Evolutionary conservation across 2,797 vertebrate species (phyloP).

Genomic region (Anomalospiza imberbis): DNA sequence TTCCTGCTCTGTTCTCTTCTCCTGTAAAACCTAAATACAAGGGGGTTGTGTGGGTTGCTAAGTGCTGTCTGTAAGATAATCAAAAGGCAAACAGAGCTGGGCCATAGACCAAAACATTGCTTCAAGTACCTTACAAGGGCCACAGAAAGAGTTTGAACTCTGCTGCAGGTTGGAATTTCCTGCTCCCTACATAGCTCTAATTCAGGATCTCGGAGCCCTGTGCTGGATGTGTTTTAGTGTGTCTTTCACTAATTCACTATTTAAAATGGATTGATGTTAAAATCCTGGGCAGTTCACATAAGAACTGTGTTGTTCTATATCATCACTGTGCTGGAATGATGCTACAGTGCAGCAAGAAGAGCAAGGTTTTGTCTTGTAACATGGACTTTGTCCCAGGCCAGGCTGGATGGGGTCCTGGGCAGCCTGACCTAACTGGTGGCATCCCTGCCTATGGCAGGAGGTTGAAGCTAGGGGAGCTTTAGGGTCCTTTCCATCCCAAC

Average conservation of each 20-base stretch:
- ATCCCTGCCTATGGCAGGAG: neutral
- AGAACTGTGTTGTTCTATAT: neutral
- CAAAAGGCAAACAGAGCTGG: conserved; percentile 44
- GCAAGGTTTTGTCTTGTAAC: neutral
- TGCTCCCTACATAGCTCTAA: neutral
- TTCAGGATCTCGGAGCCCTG: neutral
- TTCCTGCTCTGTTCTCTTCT: neutral
- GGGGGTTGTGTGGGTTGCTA: conserved; percentile 24
- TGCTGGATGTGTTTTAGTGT: too few relatives aligned
- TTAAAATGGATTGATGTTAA: neutral
- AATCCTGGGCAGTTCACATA: neutral
- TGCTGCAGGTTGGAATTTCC: conserved; percentile 14
- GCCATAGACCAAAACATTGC: neutral
- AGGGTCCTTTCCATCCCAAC: neutral
- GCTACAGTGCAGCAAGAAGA: neutral
- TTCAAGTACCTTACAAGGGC: neutral
- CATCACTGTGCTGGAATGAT: neutral
- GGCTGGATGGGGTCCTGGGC: neutral
- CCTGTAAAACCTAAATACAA: neutral
- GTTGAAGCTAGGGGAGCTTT: neutral
- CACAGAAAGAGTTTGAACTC: neutral
- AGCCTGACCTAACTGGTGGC: neutral
- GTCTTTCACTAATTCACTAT: neutral
- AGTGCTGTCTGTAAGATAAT: conserved; percentile 29
- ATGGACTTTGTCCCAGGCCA: too few relatives aligned